Conservation (phyloP, 2,113 vertebrate species). For the Acanthisitta chloris region DNA sequence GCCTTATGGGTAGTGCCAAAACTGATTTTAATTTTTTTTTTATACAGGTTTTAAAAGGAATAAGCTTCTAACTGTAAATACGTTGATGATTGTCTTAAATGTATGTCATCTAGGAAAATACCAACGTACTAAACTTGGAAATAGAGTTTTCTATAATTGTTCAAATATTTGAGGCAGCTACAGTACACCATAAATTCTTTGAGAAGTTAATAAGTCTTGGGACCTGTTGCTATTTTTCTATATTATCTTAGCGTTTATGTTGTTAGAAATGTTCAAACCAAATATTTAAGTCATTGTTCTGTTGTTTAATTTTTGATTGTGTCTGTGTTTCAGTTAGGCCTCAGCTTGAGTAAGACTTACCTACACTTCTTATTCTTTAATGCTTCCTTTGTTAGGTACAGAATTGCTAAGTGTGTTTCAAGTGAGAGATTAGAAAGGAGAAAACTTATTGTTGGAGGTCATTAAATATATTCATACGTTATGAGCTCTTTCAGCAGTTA, state of each 20-base stretch:
- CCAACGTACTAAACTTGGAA: conserved; percentile 60
- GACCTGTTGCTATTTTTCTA: conserved; percentile 40
- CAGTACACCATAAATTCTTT: conserved; percentile 42
- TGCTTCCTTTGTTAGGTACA: conserved; percentile 47
- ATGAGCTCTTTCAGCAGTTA: conserved; percentile 5
- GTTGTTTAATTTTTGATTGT: conserved; percentile 38
- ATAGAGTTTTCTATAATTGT: conserved; percentile 69
- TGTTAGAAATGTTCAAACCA: neutral
- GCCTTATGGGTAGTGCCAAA: conserved; percentile 71
- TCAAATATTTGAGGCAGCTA: conserved; percentile 66
- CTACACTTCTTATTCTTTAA: conserved; percentile 36
- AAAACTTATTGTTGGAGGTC: conserved; percentile 48
- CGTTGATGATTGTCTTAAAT: conserved; percentile 59
- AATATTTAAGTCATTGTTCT: neutral
- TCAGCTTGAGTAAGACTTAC: neutral
- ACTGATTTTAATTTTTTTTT: conserved; percentile 57
- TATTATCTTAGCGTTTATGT: conserved; percentile 9
- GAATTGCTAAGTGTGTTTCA: conserved; percentile 1
- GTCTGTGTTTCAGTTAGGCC: conserved; percentile 13
- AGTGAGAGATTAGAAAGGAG: conserved; percentile 32
- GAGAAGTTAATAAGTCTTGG: conserved; percentile 8
- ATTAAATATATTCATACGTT: conserved; percentile 13
- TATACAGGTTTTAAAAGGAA: conserved; percentile 57
- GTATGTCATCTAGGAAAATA: conserved; percentile 55
- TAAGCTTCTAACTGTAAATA: conserved; percentile 73